Evolutionary conservation across 2,888 invertebrate genomes (phyloP).

Genomic region (Osmoderma eremita): DNA sequence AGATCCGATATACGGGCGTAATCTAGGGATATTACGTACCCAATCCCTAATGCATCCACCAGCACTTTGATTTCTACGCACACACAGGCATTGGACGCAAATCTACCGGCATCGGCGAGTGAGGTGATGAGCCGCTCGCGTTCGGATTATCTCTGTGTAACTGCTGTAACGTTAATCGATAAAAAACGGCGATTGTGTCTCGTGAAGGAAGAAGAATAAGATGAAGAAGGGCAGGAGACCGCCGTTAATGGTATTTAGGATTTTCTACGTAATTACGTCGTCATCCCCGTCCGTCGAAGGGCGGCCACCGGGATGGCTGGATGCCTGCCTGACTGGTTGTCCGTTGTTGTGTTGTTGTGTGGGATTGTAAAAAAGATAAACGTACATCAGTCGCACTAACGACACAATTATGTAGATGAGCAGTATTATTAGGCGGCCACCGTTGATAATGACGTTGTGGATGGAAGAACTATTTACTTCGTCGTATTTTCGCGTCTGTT

Average conservation of each 20-base stretch:
- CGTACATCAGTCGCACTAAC: slow-evolving; percentile 40
- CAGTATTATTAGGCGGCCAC: slow-evolving; percentile 25
- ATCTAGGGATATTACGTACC: slow-evolving; percentile 54
- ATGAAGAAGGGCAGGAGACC: slow-evolving; percentile 27
- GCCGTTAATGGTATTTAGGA: slow-evolving; percentile 47
- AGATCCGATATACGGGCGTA: slow-evolving; percentile 52
- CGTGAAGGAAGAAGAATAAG: slow-evolving; percentile 24
- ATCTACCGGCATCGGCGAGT: slow-evolving; percentile 15
- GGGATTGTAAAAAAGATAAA: slow-evolving; percentile 41
- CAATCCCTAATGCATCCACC: slow-evolving; percentile 53
- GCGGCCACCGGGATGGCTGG: slow-evolving; percentile 1
- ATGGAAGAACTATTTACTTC: background rate
- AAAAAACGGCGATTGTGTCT: slow-evolving; percentile 42
- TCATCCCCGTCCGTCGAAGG: slow-evolving; percentile 10
- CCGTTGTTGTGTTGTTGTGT: slow-evolving; percentile 22
- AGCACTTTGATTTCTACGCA: slow-evolving; percentile 53
- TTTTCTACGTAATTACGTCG: slow-evolving; percentile 44
- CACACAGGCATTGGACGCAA: slow-evolving; percentile 34
- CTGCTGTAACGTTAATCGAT: slow-evolving; percentile 42
- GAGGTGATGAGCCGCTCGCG: slow-evolving; percentile 47
- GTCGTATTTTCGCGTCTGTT: no score
- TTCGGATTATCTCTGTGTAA: slow-evolving; percentile 41
- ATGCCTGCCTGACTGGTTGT: slow-evolving; percentile 6
- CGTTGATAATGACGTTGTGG: slow-evolving; percentile 28
- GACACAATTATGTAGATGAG: slow-evolving; percentile 42